Base-by-base conservation (phyloP, 2,113 vertebrate genomes). In the Benitochromis conjunctus region DNA sequence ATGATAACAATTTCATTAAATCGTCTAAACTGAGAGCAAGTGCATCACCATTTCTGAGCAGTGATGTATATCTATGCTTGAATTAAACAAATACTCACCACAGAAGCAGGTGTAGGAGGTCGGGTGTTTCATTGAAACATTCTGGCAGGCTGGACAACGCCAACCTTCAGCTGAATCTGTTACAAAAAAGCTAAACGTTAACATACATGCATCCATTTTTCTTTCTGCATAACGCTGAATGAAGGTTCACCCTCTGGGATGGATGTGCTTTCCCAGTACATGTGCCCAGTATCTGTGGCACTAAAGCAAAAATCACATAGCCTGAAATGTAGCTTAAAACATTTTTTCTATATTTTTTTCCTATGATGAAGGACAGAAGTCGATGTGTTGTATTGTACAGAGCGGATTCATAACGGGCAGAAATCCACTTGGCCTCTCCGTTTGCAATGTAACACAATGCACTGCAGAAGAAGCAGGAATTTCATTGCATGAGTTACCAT, bases 141-240 rank as follows among this genome's bases (percentile, higher is more conserved):
- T 98, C 95, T 99, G 99, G 94, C 99, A 99, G 76, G 98, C 97
- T 46, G 99, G 99, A 94, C 99, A 99, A 62, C 98, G 96, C 99
- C 99, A 99, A 86, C 99, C 99, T 36, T 97, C 97, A 84, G 96
- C 95, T 43, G 96, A 96, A 94, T 99, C 99, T 99, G 94, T 51
- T 29, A 48, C 9, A 74, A 74, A 48, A 71, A 7, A 74, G 66
- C 9, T 38, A 7, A 66, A 43, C 12, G 79, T 60, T 2, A 85
- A 34, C 18, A 58, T 7, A 76, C 16, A 76, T 34, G 26, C 16
- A 19, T 53, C 46, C 4, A 31, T 31, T 51, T 31, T 53, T 14
- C 41, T 46, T n/a, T 31, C 16, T 18, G 43, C 26, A 53, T 34
- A 31, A 53, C 0, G 11, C 26, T 13, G 18, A 53, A 76, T 34